Percentiles rank a stretch among this genome's conserved stretches.
These are phyloP conservation scores for Metridium senile DNA, from an alignment of 92 coral and sea anemone species.

Conservation along the genomic window DNA sequence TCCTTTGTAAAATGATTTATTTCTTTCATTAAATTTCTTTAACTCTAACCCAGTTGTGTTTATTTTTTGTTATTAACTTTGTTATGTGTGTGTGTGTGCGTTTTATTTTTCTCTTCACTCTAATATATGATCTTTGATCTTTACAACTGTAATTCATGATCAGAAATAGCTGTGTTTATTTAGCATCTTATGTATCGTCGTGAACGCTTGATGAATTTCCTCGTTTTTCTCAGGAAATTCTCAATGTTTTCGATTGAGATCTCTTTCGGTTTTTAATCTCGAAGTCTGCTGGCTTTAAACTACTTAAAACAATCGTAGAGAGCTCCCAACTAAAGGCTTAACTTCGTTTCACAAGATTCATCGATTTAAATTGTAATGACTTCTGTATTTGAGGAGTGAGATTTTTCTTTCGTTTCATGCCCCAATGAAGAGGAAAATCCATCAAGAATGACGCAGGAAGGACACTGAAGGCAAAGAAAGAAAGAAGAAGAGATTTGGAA, in stretches of 20 bases:
- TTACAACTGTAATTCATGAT: constrained; percentile 19
- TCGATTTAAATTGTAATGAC: background rate
- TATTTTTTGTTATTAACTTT: constrained; percentile 32
- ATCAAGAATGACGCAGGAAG: background rate
- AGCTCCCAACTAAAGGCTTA: no score
- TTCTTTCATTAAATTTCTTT: constrained; percentile 88
- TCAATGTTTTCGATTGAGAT: background rate
- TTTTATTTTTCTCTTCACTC: constrained; percentile 32
- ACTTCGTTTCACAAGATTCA: background rate
- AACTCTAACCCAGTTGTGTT: constrained; percentile 64
- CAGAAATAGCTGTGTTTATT: background rate
- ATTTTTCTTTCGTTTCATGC: background rate
- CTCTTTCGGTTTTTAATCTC: no score
- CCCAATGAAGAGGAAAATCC: background rate
- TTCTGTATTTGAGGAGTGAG: no score
- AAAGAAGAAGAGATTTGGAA: background rate
- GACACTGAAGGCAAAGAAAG: background rate
- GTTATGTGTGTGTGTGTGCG: constrained; percentile 21
- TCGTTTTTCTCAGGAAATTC: constrained; percentile 5
- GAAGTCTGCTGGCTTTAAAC: no score
- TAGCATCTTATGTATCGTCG: background rate
- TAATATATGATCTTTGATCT: constrained; percentile 39
- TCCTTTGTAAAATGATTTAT: constrained; percentile 22
- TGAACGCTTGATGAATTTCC: background rate
- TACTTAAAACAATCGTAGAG: background rate